A percentile compares a stretch with the other conserved stretches of the same genome.
Conservation (phyloP, 2,888 invertebrate genomes). For the Pachymerium ferrugineum region DNA sequence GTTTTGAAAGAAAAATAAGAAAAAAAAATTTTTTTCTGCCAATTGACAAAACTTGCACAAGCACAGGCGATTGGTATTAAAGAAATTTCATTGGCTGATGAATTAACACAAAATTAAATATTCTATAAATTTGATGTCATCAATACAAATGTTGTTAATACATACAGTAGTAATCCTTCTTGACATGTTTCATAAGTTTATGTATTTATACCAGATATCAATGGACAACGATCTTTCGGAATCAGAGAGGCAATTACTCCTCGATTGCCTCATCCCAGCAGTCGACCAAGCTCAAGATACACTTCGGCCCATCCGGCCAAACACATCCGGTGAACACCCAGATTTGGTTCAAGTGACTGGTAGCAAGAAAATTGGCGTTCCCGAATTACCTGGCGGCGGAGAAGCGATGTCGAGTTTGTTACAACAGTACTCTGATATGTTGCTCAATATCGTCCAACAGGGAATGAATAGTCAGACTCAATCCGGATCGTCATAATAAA, state of each 20-base stretch:
- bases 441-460: conserved; percentile 59
- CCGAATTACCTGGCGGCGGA: not conserved
- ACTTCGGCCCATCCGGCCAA: conserved; percentile 36
- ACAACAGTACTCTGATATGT: conserved; percentile 59
- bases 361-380: not conserved
- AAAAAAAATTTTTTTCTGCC: not conserved
- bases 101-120: too few relatives aligned
- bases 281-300: conserved; percentile 40
- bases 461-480: conserved; percentile 47
- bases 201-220: conserved; percentile 37
- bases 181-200: too few relatives aligned
- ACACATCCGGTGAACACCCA: conserved; percentile 33
- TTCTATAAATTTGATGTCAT: too few relatives aligned
- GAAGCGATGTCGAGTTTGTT: conserved; percentile 54
- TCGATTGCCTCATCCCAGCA: conserved; percentile 37
- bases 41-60: too few relatives aligned
- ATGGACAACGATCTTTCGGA: conserved; percentile 38
- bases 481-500: not conserved
- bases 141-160: too few relatives aligned
- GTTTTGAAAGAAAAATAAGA: not conserved
- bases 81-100: too few relatives aligned
- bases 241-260: conserved; percentile 38
- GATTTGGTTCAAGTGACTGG: conserved; percentile 31
- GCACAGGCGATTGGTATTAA: too few relatives aligned
- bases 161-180: too few relatives aligned